A percentile compares a stretch with the other conserved stretches of the same genome.
phyloP scores from a whole-genome alignment of 2,888 invertebrate species.

The Dinocampus coccinellae region DNA sequence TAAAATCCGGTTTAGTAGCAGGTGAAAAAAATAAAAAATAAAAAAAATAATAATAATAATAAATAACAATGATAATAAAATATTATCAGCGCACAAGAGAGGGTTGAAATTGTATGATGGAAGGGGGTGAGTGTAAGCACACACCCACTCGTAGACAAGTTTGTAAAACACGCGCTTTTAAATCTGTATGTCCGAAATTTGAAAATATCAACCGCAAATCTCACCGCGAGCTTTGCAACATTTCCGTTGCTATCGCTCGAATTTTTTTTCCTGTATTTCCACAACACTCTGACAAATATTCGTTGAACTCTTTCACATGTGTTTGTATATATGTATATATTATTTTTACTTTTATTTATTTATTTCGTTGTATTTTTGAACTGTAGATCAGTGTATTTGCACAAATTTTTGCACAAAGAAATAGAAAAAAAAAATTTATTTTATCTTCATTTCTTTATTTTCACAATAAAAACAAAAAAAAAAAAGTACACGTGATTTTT shows the following conservation, averaged over 20 bases:
- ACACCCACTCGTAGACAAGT: background rate
- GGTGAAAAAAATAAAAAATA: constrained; percentile 1
- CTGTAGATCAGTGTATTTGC: background rate
- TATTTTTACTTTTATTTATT: background rate
- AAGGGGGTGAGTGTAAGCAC: background rate
- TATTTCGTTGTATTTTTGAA: background rate
- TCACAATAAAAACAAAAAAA: background rate
- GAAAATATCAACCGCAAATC: background rate
- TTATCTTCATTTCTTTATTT: background rate
- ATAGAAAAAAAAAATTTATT: background rate
- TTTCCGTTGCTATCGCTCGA: constrained; percentile 11
- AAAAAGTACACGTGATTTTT: background rate
- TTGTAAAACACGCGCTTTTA: background rate
- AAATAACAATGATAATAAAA: no score
- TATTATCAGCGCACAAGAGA: constrained; percentile 23
- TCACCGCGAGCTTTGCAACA: constrained; percentile 31
- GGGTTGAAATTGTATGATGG: background rate
- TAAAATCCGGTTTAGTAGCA: constrained; percentile 3
- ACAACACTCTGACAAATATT: background rate
- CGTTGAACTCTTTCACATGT: background rate
- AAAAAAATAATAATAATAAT: background rate
- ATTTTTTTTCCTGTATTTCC: background rate
- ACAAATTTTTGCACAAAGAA: constrained; percentile 4
- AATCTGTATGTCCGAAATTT: background rate
- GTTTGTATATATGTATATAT: background rate